Evolutionary conservation across 2,113 vertebrate species (phyloP).

Genomic region (Alligator mississippiensis): DNA sequence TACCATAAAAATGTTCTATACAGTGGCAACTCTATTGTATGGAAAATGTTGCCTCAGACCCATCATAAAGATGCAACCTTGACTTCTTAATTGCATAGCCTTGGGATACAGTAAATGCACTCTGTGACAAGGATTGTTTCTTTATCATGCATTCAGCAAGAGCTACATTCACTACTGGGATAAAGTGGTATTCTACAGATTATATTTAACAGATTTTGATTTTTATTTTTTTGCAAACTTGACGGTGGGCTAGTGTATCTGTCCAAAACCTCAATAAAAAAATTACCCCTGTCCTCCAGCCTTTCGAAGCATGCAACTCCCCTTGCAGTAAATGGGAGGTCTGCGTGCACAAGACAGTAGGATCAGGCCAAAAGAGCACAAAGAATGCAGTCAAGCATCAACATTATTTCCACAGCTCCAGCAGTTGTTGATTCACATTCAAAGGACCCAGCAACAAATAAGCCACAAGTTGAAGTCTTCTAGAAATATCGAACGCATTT

Average conservation of each 20-base stretch:
- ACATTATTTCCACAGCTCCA: slow-evolving; percentile 34
- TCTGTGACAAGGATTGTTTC: background rate
- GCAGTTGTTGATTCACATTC: slow-evolving; percentile 44
- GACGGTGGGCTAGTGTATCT: background rate
- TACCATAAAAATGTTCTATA: background rate
- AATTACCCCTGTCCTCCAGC: background rate
- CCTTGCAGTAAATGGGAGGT: slow-evolving; percentile 4
- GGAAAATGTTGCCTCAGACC: background rate
- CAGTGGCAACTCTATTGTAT: background rate
- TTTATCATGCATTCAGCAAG: background rate
- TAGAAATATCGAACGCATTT: slow-evolving; percentile 3
- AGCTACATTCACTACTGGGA: background rate
- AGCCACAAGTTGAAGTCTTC: background rate
- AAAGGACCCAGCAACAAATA: slow-evolving; percentile 38
- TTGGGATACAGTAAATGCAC: background rate
- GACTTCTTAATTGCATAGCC: background rate
- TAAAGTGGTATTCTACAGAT: background rate
- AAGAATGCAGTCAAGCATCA: slow-evolving; percentile 59
- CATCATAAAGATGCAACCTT: background rate
- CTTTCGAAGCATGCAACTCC: background rate
- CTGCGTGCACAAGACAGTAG: background rate
- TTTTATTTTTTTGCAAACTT: background rate
- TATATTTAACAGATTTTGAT: background rate
- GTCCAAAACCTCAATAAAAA: background rate
- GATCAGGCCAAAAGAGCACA: slow-evolving; percentile 39